Base-by-base conservation (phyloP, 2,797 vertebrate genomes). In the Varecia variegata region DNA sequence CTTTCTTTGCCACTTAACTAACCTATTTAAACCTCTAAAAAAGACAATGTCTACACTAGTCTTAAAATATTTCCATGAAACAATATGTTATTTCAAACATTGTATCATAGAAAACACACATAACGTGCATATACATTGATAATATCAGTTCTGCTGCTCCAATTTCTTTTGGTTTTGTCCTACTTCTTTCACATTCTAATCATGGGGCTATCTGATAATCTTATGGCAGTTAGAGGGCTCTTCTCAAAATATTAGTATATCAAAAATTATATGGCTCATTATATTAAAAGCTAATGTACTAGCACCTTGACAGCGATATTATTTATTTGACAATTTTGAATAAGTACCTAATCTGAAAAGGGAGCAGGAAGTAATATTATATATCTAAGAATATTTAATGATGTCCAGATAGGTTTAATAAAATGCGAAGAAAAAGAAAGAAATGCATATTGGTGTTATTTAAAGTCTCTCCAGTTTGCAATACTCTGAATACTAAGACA, bases 401-500 rank as follows among this genome's bases (percentile, higher is more conserved):
- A 95, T 56, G 65, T 60, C 25, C 18, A 83, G 21, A 70, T 68
- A 50, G 3, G 0, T 85, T 82, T 83, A 71, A 52, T 95, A 54
- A 82, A 27, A 67, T 8, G 4, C 56, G 32, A 81, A 73, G 25
- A n/a, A 62, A 86, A 35, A 68, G 12, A 43, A 40, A 92, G 45
- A 43, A 62, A 47, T 76, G 1, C 25, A 54, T 73, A 65, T 25
- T 94, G 30, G 27, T n/a, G 81, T 95, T 87, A 65, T 87, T 93
- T 93, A 83, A 93, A 83, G 56, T 83, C 8, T 90, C 12, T 90
- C 4, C 18, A 45, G 14, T 73, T 50, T 38, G 30, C 1, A 77
- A 15, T 54, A 47, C 11, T 91, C 54, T 92, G 94, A 94, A 92
- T 82, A 77, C 50, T 81, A 79, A 94, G 62, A 56, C 40, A 62